A percentile compares a stretch with the other conserved stretches of the same genome.
Evolutionary conservation across 2,113 vertebrate species (phyloP).

Genomic region (Colaptes auratus): DNA sequence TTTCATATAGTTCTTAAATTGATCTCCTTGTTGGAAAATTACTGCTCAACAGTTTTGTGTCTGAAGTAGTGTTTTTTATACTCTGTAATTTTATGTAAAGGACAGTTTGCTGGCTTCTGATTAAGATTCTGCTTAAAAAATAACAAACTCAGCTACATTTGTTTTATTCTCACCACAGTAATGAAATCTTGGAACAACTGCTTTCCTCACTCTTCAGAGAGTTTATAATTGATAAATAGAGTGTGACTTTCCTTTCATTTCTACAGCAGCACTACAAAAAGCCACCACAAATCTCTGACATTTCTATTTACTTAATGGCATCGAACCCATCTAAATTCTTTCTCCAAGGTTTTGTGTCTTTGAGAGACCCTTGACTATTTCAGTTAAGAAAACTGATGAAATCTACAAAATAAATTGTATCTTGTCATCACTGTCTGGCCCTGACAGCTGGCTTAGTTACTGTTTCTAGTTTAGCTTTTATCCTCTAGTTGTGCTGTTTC

Average conservation of each 20-base stretch:
- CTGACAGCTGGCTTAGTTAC: background rate
- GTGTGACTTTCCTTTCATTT: background rate
- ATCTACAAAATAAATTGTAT: background rate
- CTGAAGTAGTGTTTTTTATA: background rate
- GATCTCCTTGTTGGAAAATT: background rate
- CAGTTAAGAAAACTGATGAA: background rate
- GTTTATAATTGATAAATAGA: background rate
- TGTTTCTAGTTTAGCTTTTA: background rate
- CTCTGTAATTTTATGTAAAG: background rate
- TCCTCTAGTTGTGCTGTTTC: background rate
- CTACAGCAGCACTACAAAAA: background rate
- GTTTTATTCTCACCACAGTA: background rate
- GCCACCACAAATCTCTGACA: background rate
- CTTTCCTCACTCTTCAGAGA: background rate
- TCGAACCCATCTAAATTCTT: background rate
- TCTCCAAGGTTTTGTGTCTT: background rate
- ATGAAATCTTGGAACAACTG: background rate
- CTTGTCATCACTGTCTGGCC: background rate
- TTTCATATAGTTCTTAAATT: background rate
- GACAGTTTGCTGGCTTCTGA: background rate
- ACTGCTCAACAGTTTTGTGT: background rate
- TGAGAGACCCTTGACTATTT: background rate
- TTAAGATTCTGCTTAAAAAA: background rate
- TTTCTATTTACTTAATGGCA: background rate
- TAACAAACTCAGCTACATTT: background rate